Conservation (phyloP, 2,888 invertebrate genomes). For the Choreutis nemorana region DNA sequence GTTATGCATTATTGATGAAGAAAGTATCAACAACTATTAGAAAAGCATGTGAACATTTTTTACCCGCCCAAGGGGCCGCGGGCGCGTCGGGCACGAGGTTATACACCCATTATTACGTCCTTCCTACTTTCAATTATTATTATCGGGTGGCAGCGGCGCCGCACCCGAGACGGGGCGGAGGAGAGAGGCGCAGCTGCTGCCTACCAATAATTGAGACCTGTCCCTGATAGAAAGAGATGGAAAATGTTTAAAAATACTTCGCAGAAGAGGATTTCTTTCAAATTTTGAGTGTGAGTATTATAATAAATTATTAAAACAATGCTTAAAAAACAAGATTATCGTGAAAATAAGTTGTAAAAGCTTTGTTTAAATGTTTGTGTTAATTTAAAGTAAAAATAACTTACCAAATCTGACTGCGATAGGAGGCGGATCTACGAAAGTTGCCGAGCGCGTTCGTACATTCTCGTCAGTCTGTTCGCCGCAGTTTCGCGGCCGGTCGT, state of each 20-base stretch:
- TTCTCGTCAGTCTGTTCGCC: slow-evolving; percentile 56
- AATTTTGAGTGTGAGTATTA: no score
- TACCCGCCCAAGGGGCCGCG: slow-evolving; percentile 67
- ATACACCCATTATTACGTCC: slow-evolving; percentile 68
- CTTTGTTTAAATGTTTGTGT: no score
- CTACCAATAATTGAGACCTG: slow-evolving; percentile 67
- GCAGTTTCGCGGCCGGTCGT: slow-evolving; percentile 63
- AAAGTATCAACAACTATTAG: no score
- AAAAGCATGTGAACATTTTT: slow-evolving; percentile 66
- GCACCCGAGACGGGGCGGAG: slow-evolving; percentile 62
- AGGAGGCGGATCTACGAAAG: slow-evolving; percentile 62
- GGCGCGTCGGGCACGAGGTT: slow-evolving; percentile 66
- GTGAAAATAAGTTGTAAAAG: no score
- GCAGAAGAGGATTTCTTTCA: no score
- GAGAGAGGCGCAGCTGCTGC: slow-evolving; percentile 68
- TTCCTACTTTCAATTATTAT: slow-evolving; percentile 68
- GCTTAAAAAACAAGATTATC: no score
- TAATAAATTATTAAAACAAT: no score
- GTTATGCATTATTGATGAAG: no score
- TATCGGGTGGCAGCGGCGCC: slow-evolving; percentile 61
- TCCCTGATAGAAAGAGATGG: slow-evolving; percentile 45
- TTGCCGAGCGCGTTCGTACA: slow-evolving; percentile 42
- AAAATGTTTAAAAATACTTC: slow-evolving; percentile 12
- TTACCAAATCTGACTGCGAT: slow-evolving; percentile 47
- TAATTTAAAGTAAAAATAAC: no score